Base-by-base conservation (phyloP, 2,888 invertebrate genomes). In the Hermaeophaga mercurialis region DNA sequence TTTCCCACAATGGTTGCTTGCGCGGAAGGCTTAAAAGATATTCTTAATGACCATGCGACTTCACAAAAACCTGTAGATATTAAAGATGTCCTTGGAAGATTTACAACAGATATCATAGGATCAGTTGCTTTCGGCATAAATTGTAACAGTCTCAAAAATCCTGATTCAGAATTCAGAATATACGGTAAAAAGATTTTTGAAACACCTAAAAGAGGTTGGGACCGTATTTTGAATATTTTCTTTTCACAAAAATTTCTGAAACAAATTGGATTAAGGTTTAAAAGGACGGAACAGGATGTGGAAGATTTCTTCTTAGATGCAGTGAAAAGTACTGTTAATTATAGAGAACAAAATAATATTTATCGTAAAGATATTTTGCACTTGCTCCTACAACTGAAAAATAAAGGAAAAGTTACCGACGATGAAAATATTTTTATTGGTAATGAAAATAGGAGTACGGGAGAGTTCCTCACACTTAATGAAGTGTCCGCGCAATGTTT, bases 41-140 rank as follows among this genome's bases (percentile, higher is more conserved):
- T 82, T 43, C 76, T 82, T 8, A 73, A 78, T 14, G 33, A 70
- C 43, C 34, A 70, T 56, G 57, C 78, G 53, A 54, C 71, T 0
- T 76, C 76, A 0, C 70, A 68, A 17, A 56, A 66, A 12, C 45
- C 64, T 5, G 47, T 74, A 4, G 69, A 73, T 39, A 66, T 73
- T 22, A 72, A 81, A 8, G 81, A 83, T 26, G 75, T 82, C 24
- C 78, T 81, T 58, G 81, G 80, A 2, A 80, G 80, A 59, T 84
- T 81, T 66, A 80, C 83, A 0, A 82, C 83, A 75, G 84, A 84
- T 65, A 80, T 84, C 1, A 82, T 85, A 17, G 83, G 82, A 0
- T 81, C 80, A 41, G 81, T 82, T 50, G 84, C 82, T 5, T 85
- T 85, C 67, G 84, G 84, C 18, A 75, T 85, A 2, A 81, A 84